phyloP scores from a whole-genome alignment of 2,113 vertebrate species.

The Centrocercus urophasianus region DNA sequence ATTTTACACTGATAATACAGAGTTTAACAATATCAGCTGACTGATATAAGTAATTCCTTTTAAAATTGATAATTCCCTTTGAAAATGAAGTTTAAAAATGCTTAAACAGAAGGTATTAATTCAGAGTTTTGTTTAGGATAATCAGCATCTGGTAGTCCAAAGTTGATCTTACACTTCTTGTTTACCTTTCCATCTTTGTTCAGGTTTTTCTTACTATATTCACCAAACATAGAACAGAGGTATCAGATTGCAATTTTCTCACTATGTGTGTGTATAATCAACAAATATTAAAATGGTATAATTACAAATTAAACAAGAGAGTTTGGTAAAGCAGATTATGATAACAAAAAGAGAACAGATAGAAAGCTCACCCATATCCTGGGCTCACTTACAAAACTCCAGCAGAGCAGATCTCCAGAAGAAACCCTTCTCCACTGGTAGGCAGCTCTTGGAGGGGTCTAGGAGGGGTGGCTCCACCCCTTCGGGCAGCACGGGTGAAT shows the following conservation, averaged over 20 bases:
- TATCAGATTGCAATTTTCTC: background rate
- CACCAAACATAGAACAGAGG: background rate
- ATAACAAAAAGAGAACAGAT: too few relatives aligned
- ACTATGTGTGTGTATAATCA: too few relatives aligned
- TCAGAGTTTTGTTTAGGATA: background rate
- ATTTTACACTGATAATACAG: background rate
- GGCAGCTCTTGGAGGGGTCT: too few relatives aligned
- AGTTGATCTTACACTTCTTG: background rate
- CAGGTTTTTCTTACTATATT: background rate
- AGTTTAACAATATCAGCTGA: background rate
- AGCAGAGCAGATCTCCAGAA: too few relatives aligned
- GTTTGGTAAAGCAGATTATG: too few relatives aligned
- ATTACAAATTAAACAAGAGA: too few relatives aligned
- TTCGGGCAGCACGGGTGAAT: too few relatives aligned
- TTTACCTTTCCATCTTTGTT: background rate
- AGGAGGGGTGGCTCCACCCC: too few relatives aligned
- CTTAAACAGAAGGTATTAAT: background rate
- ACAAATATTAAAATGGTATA: too few relatives aligned
- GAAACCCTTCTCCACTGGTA: too few relatives aligned
- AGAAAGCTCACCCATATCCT: too few relatives aligned
- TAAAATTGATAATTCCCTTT: slow-evolving; percentile 5
- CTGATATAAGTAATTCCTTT: background rate
- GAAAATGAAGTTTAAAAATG: slow-evolving; percentile 3
- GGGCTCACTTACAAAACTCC: too few relatives aligned
- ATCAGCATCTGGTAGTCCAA: background rate